Percentiles rank a stretch among this genome's conserved stretches.
Evolutionary conservation across 1,140 invertebrate genomes (phyloP).

Genomic region (Drosophila serrata): DNA sequence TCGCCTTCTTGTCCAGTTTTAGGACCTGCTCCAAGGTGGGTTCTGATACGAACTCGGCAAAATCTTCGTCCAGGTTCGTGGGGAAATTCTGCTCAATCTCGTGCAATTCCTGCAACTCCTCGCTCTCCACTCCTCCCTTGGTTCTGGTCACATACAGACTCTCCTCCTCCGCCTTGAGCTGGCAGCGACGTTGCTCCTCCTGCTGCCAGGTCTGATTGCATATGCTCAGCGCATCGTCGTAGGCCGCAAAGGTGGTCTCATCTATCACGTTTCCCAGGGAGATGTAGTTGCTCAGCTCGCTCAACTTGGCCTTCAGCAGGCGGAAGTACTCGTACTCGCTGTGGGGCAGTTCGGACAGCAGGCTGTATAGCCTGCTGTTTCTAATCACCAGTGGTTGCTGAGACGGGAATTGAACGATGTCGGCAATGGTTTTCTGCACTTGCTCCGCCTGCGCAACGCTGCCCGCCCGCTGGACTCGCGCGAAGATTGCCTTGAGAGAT

Average conservation of each 20-base stretch:
- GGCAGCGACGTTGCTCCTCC: conserved; percentile 89
- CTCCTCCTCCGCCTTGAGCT: conserved; percentile 90
- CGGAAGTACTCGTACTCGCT: conserved; percentile 84
- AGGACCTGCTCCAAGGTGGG: conserved; percentile 81
- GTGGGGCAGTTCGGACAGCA: conserved; percentile 62
- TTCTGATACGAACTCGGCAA: conserved; percentile 87
- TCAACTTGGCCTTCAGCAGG: conserved; percentile 89
- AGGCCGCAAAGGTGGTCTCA: conserved; percentile 85
- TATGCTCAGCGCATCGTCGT: conserved; percentile 85
- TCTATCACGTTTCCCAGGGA: conserved; percentile 80
- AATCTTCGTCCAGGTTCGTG: conserved; percentile 89
- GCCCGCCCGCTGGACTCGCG: conserved; percentile 47
- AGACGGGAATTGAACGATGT: conserved; percentile 70
- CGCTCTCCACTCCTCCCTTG: conserved; percentile 88
- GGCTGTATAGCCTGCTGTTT: conserved; percentile 54
- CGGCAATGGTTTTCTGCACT: conserved; percentile 53
- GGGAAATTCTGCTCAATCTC: conserved; percentile 93
- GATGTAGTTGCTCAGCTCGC: conserved; percentile 87
- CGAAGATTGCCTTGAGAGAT: conserved; percentile 64
- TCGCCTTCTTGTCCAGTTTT: conserved; percentile 58
- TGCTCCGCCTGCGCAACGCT: conserved; percentile 46
- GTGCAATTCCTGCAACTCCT: conserved; percentile 90
- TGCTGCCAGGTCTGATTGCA: conserved; percentile 91
- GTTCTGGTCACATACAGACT: conserved; percentile 93
- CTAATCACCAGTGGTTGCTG: conserved; percentile 51